A percentile compares a stretch with the other conserved stretches of the same genome.
Evolutionary conservation across 92 coral and sea anemone genomes (phyloP).

Genomic region (Desmophyllum pertusum): DNA sequence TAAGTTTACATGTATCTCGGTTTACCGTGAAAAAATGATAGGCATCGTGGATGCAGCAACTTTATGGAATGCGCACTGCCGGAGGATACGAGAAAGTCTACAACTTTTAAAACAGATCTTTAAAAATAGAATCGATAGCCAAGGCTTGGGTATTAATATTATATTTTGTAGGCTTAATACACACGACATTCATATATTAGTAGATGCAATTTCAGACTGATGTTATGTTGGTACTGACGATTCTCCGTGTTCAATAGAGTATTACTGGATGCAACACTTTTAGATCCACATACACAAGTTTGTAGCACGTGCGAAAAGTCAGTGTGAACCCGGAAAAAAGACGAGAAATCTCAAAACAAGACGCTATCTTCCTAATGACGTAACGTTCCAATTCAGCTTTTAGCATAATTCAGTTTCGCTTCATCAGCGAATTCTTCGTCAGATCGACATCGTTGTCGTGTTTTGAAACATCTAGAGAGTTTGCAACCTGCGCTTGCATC

Average conservation of each 20-base stretch:
- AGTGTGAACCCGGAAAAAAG: background rate
- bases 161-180: too few species aligned
- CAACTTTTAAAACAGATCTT: too few species aligned
- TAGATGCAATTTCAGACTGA: too few species aligned
- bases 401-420: slow-evolving; percentile 21
- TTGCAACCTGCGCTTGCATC: background rate
- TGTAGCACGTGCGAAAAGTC: slow-evolving; percentile 12
- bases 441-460: background rate
- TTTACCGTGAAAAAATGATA: background rate
- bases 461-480: background rate
- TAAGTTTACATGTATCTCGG: background rate
- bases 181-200: too few species aligned
- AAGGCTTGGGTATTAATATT: too few species aligned
- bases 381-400: slow-evolving; percentile 3
- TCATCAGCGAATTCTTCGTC: slow-evolving; percentile 11
- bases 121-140: too few species aligned
- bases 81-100: too few species aligned
- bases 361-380: slow-evolving; percentile 32
- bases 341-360: background rate
- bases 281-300: background rate
- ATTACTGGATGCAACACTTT: background rate
- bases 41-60: too few species aligned
- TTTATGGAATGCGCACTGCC: too few species aligned
- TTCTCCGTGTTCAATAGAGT: background rate
- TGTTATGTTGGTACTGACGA: too few species aligned